Percentiles rank a stretch among this genome's conserved stretches.
phyloP scores from a whole-genome alignment of 2,797 vertebrate species.

The Pangasius krempfi region DNA sequence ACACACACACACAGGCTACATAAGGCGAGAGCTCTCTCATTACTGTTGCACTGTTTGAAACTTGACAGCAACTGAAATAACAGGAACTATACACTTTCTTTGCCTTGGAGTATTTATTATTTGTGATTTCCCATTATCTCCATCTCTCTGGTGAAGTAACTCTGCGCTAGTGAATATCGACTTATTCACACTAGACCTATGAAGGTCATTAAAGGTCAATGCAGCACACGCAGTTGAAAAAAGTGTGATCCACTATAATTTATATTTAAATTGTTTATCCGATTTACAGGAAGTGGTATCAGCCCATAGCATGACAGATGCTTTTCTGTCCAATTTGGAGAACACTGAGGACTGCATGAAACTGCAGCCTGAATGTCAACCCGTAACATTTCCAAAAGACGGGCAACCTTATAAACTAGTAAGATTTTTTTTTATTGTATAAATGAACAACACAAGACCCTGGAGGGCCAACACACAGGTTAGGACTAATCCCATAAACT shows the following conservation, averaged over 20 bases:
- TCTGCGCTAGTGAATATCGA: background rate
- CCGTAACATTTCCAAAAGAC: background rate
- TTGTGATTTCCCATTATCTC: background rate
- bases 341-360: conserved; percentile 17
- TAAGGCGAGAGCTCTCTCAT: background rate
- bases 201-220: conserved; percentile 76
- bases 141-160: background rate
- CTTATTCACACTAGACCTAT: conserved; percentile 49
- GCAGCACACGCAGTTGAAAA: conserved; percentile 48
- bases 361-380: conserved; percentile 44
- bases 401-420: background rate
- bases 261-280: conserved; percentile 1
- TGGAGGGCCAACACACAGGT: background rate
- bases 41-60: conserved; percentile 16
- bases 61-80: conserved; percentile 24
- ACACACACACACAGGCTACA: background rate
- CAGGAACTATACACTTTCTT: conserved; percentile 8
- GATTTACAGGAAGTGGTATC: background rate
- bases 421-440: background rate
- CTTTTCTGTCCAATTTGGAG: background rate
- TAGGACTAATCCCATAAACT: conserved; percentile 20
- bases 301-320: background rate
- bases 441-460: background rate
- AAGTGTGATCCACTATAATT: conserved; percentile 15
- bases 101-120: background rate